Evolutionary conservation across 2,113 vertebrate species (phyloP).

Genomic region (Elephas maximus): DNA sequence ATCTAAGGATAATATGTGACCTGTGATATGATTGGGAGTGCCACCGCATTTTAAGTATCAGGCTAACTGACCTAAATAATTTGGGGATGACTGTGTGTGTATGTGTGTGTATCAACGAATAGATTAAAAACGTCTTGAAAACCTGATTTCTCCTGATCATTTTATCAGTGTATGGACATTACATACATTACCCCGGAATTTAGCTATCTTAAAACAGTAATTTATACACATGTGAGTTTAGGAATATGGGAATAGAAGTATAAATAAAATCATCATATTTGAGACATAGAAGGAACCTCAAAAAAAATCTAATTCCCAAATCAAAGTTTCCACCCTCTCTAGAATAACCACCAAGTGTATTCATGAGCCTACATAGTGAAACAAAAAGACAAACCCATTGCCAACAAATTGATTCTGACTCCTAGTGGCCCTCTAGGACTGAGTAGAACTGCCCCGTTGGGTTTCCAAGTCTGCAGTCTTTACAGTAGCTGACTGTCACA

Average conservation of each 20-base stretch:
- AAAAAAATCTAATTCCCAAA: background rate
- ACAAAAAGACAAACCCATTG: no score
- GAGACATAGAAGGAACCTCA: background rate
- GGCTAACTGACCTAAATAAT: background rate
- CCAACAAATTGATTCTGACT: background rate
- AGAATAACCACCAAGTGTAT: background rate
- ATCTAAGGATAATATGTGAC: background rate
- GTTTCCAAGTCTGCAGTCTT: no score
- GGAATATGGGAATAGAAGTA: background rate
- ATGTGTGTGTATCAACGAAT: background rate
- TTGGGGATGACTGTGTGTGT: background rate
- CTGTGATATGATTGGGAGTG: background rate
- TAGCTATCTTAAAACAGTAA: background rate
- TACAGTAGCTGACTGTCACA: no score
- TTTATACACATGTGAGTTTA: background rate
- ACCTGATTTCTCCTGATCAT: background rate
- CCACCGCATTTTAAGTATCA: background rate
- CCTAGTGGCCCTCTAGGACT: background rate
- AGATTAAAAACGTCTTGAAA: conserved; percentile 12
- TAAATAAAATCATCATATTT: background rate
- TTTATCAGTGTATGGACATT: background rate
- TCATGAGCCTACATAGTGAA: background rate
- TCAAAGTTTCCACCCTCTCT: background rate
- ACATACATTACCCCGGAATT: background rate
- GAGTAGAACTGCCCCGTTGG: no score